Base-by-base conservation (phyloP, 1,140 invertebrate species). In the Colletes latitarsis region DNA sequence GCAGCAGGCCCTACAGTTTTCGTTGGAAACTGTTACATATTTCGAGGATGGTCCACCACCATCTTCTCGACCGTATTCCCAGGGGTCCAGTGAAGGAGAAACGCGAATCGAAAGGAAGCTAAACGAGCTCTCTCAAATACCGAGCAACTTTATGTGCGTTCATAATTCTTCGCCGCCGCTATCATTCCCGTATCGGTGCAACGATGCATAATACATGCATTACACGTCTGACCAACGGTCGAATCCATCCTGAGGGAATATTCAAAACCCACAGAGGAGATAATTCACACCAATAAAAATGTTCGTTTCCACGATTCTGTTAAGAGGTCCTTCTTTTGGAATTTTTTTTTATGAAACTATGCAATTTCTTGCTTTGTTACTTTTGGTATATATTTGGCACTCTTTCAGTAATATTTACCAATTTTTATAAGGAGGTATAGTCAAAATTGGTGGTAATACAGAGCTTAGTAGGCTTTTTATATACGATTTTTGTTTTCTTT, bases 101-200 rank as follows among this genome's bases (percentile, higher is more conserved):
- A 43, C 17, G n/a, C 17, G n/a, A n/a, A 57, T 19, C 19, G 41
- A 19, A n/a, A 41, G 5, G 57, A 19, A 58, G 21, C n/a, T 17
- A 9, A 58, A 58, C 57, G 57, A 58, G 17, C 57, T n/a, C 43
- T 49, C 43, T n/a, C 10, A 67, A 67, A 46, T 67, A 67, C 64
- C 46, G 64, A 52, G 49, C 64, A 43, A 67, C 64, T 49, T 49
- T 19, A 52, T 15, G 64, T 43, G 12, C 43, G 64, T 67, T 67
- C 64, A 43, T 49, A 67, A 67, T 67, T 67, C 64, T 43, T 67
- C n/a, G 17, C 17, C 8, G 19, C 19, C 63, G 19, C 17, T 41
- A 49, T 49, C 63, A 49, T 46, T 66, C 63, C n/a, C n/a, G 43
- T 67, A 67, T 46, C 43, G 64, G 49, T 67, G 43, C 64, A 21